Conservation (phyloP, 2,888 invertebrate genomes). For the Tetrapedia diversipes region DNA sequence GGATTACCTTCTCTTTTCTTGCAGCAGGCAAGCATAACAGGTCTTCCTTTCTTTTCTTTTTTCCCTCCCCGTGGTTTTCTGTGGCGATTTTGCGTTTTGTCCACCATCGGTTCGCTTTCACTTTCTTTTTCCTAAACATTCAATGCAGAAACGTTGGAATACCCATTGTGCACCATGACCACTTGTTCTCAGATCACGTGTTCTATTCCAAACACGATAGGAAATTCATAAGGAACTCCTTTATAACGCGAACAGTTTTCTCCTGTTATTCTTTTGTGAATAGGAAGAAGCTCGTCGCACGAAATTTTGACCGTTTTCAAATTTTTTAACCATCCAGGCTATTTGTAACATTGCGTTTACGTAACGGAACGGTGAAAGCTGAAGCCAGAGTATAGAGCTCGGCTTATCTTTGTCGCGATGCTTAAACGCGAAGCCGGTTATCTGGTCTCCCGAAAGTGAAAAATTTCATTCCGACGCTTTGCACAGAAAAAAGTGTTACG, state of each 20-base stretch:
- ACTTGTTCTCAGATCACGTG: neutral
- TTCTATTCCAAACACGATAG: neutral
- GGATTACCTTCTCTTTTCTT: neutral
- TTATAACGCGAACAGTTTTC: no score
- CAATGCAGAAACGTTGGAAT: neutral
- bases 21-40: neutral
- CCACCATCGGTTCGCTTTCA: neutral
- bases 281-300: neutral
- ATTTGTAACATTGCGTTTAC: conserved; percentile 26
- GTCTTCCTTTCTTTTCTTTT: neutral
- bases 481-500: conserved; percentile 3
- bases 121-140: neutral
- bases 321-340: conserved; percentile 16
- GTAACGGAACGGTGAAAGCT: conserved; percentile 52
- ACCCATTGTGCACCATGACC: no score
- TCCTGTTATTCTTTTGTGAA: no score
- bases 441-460: conserved; percentile 4
- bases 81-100: neutral
- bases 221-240: neutral
- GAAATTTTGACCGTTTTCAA: conserved; percentile 15
- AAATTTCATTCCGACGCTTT: neutral
- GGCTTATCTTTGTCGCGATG: conserved; percentile 29
- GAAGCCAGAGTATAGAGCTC: conserved; percentile 7
- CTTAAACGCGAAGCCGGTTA: conserved; percentile 17
- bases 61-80: no score